Evolutionary conservation across 1,140 invertebrate species (phyloP).

Genomic region (Drusus annulatus): DNA sequence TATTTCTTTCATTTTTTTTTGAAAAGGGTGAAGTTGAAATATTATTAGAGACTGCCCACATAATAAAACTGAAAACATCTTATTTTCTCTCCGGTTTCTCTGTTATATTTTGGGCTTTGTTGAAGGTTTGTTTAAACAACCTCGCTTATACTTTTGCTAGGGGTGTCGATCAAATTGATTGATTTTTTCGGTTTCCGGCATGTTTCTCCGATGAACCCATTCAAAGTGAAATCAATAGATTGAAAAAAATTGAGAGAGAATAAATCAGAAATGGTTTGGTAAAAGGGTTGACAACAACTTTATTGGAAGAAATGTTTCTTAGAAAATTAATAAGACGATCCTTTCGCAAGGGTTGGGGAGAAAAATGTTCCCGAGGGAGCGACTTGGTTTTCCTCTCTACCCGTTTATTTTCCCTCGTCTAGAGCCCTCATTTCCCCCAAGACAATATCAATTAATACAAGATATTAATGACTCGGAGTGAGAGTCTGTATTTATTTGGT

Average conservation of each 20-base stretch:
- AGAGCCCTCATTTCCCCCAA: background rate
- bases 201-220: too few species aligned
- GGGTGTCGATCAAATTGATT: too few species aligned
- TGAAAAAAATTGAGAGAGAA: background rate
- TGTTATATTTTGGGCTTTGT: too few species aligned
- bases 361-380: conserved; percentile 10
- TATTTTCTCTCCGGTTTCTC: too few species aligned
- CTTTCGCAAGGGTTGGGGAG: background rate
- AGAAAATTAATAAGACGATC: conserved; percentile 22
- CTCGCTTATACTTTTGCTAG: too few species aligned
- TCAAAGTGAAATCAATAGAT: background rate
- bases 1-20: too few species aligned
- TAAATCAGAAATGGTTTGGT: background rate
- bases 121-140: too few species aligned
- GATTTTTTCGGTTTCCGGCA: too few species aligned
- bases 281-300: conserved; percentile 5
- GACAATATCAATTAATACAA: background rate
- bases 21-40: too few species aligned
- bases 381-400: background rate
- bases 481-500: too few species aligned
- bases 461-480: background rate
- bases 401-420: background rate
- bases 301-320: background rate
- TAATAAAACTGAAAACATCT: too few species aligned
- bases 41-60: too few species aligned